These are phyloP conservation scores for Philhelius pedissequus DNA, from an alignment of 2,888 invertebrate genomes.

Conservation along the genomic window DNA sequence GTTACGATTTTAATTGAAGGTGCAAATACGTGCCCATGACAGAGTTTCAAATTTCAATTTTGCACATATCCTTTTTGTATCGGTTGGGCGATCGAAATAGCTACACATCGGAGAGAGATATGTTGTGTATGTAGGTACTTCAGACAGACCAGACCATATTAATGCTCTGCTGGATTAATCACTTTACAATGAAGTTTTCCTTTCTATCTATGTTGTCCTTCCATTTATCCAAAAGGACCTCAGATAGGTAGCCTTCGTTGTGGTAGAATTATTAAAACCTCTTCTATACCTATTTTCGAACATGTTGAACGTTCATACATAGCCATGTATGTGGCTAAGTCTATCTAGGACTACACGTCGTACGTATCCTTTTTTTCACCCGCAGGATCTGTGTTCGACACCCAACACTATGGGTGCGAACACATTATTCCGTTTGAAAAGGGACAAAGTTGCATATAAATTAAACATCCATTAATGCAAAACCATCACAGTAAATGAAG, in stretches of 20 bases:
- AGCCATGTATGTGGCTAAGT: neutral
- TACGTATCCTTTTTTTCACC: neutral
- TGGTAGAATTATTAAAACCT: constrained; percentile 50
- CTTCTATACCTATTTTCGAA: constrained; percentile 10
- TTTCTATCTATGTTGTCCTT: constrained; percentile 3
- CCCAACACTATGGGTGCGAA: constrained; percentile 41
- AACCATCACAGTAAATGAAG: constrained; percentile 71
- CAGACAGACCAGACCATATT: constrained; percentile 55
- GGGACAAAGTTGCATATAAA: constrained; percentile 70
- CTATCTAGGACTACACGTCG: neutral
- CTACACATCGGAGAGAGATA: neutral
- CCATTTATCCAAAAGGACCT: neutral
- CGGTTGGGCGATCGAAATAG: constrained; percentile 41
- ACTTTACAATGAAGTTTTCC: constrained; percentile 64
- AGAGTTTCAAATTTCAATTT: constrained; percentile 71
- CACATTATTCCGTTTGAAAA: constrained; percentile 59
- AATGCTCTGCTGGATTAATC: constrained; percentile 70
- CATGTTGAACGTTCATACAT: constrained; percentile 33
- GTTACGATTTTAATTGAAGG: constrained; percentile 79
- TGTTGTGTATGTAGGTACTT: constrained; percentile 7
- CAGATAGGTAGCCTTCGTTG: constrained; percentile 23
- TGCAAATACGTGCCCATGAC: constrained; percentile 73
- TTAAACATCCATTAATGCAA: constrained; percentile 72
- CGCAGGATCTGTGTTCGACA: constrained; percentile 9
- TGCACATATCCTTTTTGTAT: constrained; percentile 25